These are phyloP conservation scores for Acanthosepion esculentum DNA, from an alignment of 2,888 invertebrate species.

Conservation along the genomic window DNA sequence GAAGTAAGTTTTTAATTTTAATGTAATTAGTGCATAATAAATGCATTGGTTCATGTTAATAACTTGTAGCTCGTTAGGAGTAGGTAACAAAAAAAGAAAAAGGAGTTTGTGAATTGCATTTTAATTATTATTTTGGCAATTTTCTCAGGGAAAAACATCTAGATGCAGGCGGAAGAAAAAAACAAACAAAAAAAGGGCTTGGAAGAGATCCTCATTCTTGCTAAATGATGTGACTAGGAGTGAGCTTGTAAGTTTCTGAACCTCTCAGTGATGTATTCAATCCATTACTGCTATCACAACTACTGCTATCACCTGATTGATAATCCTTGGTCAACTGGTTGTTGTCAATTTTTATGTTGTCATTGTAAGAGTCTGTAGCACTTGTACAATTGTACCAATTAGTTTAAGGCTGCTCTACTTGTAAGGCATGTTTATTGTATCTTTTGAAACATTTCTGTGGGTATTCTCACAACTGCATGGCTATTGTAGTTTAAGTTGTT, in stretches of 20 bases:
- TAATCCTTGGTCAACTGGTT: neutral
- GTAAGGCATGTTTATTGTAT: neutral
- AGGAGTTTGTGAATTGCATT: neutral
- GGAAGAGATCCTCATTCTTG: constrained; percentile 33
- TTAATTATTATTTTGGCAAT: constrained; percentile 33
- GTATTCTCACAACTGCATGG: neutral
- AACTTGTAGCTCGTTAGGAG: too few species aligned
- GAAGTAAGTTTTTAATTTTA: too few species aligned
- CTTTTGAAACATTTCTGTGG: neutral
- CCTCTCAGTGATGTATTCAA: neutral
- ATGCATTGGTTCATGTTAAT: too few species aligned
- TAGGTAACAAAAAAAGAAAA: neutral
- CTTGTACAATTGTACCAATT: neutral
- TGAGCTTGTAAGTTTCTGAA: neutral
- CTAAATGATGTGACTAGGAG: neutral
- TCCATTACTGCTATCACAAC: neutral
- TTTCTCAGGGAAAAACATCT: constrained; percentile 33
- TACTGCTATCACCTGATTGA: neutral
- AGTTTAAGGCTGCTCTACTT: neutral
- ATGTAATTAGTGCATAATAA: too few species aligned
- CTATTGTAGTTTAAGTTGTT: neutral
- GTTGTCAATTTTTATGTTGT: constrained; percentile 12
- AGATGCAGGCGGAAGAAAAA: constrained; percentile 33
- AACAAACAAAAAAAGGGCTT: neutral
- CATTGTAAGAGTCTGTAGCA: neutral